A percentile compares a stretch with the other conserved stretches of the same genome.
Evolutionary conservation across 2,888 invertebrate genomes (phyloP).

Genomic region (Chrysotoxum bicinctum): DNA sequence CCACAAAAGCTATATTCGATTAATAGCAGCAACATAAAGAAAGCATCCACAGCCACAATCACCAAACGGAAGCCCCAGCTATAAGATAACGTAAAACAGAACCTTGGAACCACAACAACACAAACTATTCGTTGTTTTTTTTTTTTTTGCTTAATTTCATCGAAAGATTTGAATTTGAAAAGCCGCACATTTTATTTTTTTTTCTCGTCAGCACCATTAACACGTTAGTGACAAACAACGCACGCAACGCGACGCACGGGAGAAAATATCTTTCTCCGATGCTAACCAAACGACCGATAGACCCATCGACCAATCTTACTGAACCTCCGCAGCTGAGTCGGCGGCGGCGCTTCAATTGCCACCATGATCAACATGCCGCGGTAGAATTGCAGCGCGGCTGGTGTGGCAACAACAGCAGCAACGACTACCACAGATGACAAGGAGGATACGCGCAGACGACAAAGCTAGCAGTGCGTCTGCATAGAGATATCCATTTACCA

Average conservation of each 20-base stretch:
- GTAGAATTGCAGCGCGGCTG: background rate
- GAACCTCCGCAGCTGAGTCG: slow-evolving; percentile 14
- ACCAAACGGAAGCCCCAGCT: slow-evolving; percentile 55
- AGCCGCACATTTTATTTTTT: slow-evolving; percentile 44
- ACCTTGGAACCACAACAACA: slow-evolving; percentile 25
- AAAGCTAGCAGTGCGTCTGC: slow-evolving; percentile 21
- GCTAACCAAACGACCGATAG: slow-evolving; percentile 51
- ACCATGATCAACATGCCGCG: slow-evolving; percentile 44
- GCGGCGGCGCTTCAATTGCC: slow-evolving; percentile 51
- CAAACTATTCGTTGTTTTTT: background rate
- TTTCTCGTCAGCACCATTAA: background rate
- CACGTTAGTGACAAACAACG: background rate
- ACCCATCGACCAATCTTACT: slow-evolving; percentile 59
- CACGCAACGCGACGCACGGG: slow-evolving; percentile 7
- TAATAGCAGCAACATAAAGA: slow-evolving; percentile 22
- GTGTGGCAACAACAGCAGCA: background rate
- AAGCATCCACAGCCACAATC: slow-evolving; percentile 19
- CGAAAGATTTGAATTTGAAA: slow-evolving; percentile 65
- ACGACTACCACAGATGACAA: slow-evolving; percentile 38
- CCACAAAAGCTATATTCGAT: slow-evolving; percentile 23
- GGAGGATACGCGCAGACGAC: slow-evolving; percentile 64
- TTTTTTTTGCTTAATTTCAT: slow-evolving; percentile 25
- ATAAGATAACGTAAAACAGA: slow-evolving; percentile 31
- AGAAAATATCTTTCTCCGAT: slow-evolving; percentile 14
- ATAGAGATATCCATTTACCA: slow-evolving; percentile 57